A percentile compares a stretch with the other conserved stretches of the same genome.
phyloP scores from a whole-genome alignment of 2,888 invertebrate genomes.

The Iselma pallidipennis region DNA sequence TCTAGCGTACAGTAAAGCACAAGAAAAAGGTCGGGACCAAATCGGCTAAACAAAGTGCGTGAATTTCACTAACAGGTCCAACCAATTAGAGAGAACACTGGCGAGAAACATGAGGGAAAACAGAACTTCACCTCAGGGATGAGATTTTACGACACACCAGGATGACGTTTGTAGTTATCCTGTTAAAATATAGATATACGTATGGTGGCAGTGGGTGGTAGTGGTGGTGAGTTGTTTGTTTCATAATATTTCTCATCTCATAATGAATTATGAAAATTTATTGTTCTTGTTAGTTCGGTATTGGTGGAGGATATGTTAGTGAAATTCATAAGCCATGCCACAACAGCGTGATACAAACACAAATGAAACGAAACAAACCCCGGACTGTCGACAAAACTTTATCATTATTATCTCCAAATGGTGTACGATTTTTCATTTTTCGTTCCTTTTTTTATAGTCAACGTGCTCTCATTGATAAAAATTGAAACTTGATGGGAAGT shows the following conservation, averaged over 20 bases:
- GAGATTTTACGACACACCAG: conserved; percentile 37
- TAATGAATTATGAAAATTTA: background rate
- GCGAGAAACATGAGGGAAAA: conserved; percentile 29
- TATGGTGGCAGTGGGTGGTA: background rate
- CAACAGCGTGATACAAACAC: background rate
- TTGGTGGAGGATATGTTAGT: background rate
- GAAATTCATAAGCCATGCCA: background rate
- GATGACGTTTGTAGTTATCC: background rate
- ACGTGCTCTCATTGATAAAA: background rate
- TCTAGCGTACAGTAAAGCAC: conserved; percentile 34
- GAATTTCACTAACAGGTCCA: conserved; percentile 36
- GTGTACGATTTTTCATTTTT: background rate
- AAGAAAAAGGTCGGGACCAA: conserved; percentile 30
- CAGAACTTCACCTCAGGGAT: conserved; percentile 40
- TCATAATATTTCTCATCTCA: background rate
- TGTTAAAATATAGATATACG: background rate
- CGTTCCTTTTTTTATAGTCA: background rate
- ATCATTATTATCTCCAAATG: conserved; percentile 1
- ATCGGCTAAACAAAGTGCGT: conserved; percentile 35
- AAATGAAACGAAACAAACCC: background rate
- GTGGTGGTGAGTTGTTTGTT: background rate
- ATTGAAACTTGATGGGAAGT: background rate
- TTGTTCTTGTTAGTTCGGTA: background rate
- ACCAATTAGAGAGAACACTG: conserved; percentile 32
- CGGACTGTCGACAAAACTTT: background rate